Evolutionary conservation across 2,113 vertebrate genomes (phyloP), one percentile per base, ranked within the genome.

Genomic region (Crotalus tigris): DNA sequence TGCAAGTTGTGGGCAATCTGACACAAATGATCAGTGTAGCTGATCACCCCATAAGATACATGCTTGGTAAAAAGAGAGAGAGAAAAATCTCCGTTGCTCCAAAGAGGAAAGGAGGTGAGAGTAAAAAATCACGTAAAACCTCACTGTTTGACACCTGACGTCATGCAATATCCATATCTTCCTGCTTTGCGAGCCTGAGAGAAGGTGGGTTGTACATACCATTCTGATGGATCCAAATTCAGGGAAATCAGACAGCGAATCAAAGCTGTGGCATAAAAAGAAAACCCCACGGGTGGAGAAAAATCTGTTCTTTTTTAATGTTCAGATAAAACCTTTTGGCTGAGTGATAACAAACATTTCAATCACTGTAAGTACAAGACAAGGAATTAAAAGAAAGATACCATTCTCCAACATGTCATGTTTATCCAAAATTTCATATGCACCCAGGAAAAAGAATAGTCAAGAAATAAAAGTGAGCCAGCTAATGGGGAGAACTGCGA

Each of bases 401-500:
- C 33, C 44, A 8, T 49, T 51, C 26, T 49, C 39, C 33, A 1
- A 24, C 33, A 11, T 13, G 53, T 91, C 33, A 49, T 13, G 53
- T 93, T 88, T 85, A 88, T 88, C 59, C n/a, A 23, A 21, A 81
- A 89, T 95, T 97, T 96, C 53, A 21, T 90, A 75, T 26, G 58
- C 19, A 2, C 3, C 44, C 26, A 87, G 75, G 92, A 90, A 92
- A 92, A 59, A 2, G 4, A 0, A 92, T 86, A 94, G 88, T 95
- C 29, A 85, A 91, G 95, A 95, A 0, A 54, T 90, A 91, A 94
- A 92, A 9, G 49, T 23, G 85, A 94, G 85, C 69, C 85, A 94
- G 92, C 95, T 95, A 88, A 59, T 69, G 86, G 23, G 93, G 94
- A 96, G 94, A 95, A 94, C 95, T 55, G 95, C 69, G 55, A 21